Conservation (phyloP, 2,797 vertebrate species). For the Helarctos malayanus region DNA sequence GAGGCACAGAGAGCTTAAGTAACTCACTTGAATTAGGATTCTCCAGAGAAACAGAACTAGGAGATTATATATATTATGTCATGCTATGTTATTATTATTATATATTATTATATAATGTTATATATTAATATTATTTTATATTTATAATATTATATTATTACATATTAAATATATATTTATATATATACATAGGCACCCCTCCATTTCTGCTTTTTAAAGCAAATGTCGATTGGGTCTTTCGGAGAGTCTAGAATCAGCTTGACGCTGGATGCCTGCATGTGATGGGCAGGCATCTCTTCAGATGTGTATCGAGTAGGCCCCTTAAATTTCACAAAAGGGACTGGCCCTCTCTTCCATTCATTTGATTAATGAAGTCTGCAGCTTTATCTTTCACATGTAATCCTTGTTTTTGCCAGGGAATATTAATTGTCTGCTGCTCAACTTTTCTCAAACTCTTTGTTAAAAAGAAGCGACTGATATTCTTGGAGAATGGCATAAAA, state of each 20-base stretch:
- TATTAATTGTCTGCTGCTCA: slow-evolving; percentile 50
- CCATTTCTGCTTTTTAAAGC: not conserved
- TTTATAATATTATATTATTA: too few relatives aligned
- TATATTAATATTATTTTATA: not conserved
- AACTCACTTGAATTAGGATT: not conserved
- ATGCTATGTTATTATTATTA: too few relatives aligned
- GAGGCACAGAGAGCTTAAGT: not conserved
- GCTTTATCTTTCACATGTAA: not conserved
- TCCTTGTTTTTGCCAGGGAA: slow-evolving; percentile 42
- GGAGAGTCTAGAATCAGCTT: not conserved
- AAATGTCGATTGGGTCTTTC: not conserved
- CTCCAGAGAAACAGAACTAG: not conserved
- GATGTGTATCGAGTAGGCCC: not conserved
- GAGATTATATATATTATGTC: not conserved
- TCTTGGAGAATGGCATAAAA: slow-evolving; percentile 37
- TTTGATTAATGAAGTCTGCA: not conserved
- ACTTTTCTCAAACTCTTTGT: slow-evolving; percentile 51
- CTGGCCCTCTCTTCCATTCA: not conserved
- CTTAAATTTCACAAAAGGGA: not conserved
- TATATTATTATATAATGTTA: too few relatives aligned
- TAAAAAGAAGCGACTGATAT: slow-evolving; percentile 34
- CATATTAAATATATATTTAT: not conserved
- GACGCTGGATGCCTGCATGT: not conserved
- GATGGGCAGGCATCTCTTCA: not conserved
- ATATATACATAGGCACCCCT: not conserved